Evolutionary conservation across 1,140 invertebrate genomes (phyloP).

Genomic region (Eurytemora carolleeae): DNA sequence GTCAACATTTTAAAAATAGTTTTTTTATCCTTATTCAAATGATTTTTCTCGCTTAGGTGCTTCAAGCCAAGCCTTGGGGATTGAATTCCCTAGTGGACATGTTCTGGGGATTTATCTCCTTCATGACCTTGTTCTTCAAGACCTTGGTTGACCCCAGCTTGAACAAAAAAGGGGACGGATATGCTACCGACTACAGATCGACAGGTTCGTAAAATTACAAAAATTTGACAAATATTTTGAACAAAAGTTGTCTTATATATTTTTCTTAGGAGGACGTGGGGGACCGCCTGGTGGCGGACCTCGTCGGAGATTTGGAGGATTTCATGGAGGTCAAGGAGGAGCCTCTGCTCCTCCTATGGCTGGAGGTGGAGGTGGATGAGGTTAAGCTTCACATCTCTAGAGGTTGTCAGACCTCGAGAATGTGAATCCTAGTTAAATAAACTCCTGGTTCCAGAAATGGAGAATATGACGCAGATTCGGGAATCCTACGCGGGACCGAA

Average conservation of each 20-base stretch:
- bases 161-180: slow-evolving; percentile 6
- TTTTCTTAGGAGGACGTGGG: not conserved
- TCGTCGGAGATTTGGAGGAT: not conserved
- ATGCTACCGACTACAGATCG: slow-evolving; percentile 6
- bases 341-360: not conserved
- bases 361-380: slow-evolving; percentile 8
- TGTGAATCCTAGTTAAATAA: no score
- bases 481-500: no score
- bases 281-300: not conserved
- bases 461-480: no score
- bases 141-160: slow-evolving; percentile 5
- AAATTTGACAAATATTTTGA: not conserved
- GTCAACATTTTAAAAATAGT: no score
- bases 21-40: no score
- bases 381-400: slow-evolving; percentile 21
- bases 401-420: no score
- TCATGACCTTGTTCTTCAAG: slow-evolving; percentile 1
- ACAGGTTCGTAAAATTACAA: not conserved
- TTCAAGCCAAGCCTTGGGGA: not conserved
- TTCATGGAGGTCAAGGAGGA: not conserved
- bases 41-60: slow-evolving; percentile 1
- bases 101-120: slow-evolving; percentile 4
- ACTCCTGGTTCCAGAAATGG: no score
- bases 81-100: not conserved
- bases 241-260: not conserved